Evolutionary conservation across 2,888 invertebrate species (phyloP), one percentile per base, ranked within the genome.

Genomic region (Tenthredo notha): DNA sequence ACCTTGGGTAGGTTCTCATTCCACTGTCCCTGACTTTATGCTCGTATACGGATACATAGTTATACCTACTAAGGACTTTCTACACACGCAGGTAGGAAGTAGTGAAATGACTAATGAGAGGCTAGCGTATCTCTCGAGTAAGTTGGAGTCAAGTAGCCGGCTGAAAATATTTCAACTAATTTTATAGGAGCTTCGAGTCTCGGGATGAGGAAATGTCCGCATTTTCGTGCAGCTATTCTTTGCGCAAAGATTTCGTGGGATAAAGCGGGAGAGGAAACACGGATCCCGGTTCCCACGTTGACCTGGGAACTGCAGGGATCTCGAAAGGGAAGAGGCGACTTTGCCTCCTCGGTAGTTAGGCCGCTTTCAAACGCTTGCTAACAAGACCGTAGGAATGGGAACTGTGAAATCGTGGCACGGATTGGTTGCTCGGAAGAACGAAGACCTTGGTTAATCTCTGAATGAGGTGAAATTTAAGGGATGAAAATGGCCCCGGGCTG

Each of bases 211-310:
- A 10, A 25, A 61, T 10, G 25, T 61, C 21, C 61, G 25, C 2
- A 29, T 15, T 61, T 61, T 12, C 54, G 54, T 18, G 7, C 7
- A n/a, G 54, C 2, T 54, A n/a, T 54, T n/a, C 6, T 54, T 54
- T 54, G 54, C n/a, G n/a, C 54, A 33, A 33, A 67, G 12, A 67
- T 61, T 40, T 33, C 29, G 67, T 18, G 18, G 37, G 72, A 37
- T n/a, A 43, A 75, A 50, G 21, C 5, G 3, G 47, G 6, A 75
- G 29, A 77, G 9, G 54, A 33, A 18, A 77, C 25, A n/a, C 33
- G 50, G 77, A 77, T 33, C 50, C 15, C 54, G 21, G 54, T 77
- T 77, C 77, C 77, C 77, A 77, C 77, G 50, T 77, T 47, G 77
- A 77, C 54, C 54, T 77, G 54, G 29, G 50, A 77, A 50, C 50